Evolutionary conservation across 2,888 invertebrate species (phyloP), one percentile per base, ranked within the genome.

Genomic region (Sinodicranocentrus sp.): DNA sequence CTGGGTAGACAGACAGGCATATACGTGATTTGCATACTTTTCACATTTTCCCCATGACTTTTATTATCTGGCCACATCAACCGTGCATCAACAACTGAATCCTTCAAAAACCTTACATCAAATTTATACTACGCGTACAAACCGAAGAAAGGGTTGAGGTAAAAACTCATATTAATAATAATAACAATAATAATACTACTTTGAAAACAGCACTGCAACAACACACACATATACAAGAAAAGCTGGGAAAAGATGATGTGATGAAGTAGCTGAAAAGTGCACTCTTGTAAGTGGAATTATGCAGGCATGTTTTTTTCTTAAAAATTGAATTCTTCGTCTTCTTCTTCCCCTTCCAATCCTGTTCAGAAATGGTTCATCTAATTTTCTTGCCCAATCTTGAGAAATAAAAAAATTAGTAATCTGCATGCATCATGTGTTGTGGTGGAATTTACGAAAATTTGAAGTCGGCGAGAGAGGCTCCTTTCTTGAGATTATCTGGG

Each of bases 1-100:
- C 79, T 79, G 79, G 79, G 79, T 79, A 79, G 79, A 79, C 79
- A 71, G 70, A 79, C 71, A 71, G 79, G 79, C 71, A 79, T 48
- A 71, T 79, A 79, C 79, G 79, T 79, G 79, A 79, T 79, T 79
- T 79, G 79, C 79, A 79, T 79, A 79, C 79, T 79, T 79, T 79
- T 79, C 79, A 79, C 79, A 79, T 79, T 79, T 79, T 71, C 79
- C 79, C 79, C 71, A 71, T 79, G 79, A 79, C 71, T 71, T 79
- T 79, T 70, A 79, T 79, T 79, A 79, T 79, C 79, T 79, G 71
- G 79, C 79, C 71, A 78, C 78, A 78, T 78, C 78, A 78, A 78
- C 68, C 54, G 43, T 70, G 71, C 63, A 79, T 78, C 71, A 79
- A 71, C 71, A 70, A 44, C 68, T 23, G 52, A 71, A 79, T 63